Conservation (phyloP, 2,888 invertebrate genomes). For the Nudaria mundana region DNA sequence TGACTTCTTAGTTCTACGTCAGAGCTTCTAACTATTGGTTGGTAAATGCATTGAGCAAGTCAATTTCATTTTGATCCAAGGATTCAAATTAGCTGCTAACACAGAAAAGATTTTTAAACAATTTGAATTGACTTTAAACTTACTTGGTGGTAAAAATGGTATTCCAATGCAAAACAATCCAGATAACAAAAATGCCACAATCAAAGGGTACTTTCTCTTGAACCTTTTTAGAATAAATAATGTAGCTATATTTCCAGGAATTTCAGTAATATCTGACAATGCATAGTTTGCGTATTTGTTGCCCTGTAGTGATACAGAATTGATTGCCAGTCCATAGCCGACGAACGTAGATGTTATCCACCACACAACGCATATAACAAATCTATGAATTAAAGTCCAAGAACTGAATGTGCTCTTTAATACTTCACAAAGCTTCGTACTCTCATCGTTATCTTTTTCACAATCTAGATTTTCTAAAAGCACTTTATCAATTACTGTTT, state of each 20-base stretch:
- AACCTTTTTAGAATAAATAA: slow-evolving; percentile 77
- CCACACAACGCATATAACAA: slow-evolving; percentile 63
- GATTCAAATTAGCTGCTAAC: too few species aligned
- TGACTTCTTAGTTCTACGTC: too few species aligned
- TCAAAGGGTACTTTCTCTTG: slow-evolving; percentile 80
- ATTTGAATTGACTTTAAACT: too few species aligned
- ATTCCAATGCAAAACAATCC: slow-evolving; percentile 81
- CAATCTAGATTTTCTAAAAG: slow-evolving; percentile 38
- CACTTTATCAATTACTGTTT: slow-evolving; percentile 49
- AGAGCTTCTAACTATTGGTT: too few species aligned
- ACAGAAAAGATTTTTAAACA: too few species aligned
- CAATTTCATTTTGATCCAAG: too few species aligned
- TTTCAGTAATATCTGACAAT: slow-evolving; percentile 75
- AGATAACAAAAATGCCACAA: slow-evolving; percentile 76
- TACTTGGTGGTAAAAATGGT: slow-evolving; percentile 80
- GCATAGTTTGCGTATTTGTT: slow-evolving; percentile 89
- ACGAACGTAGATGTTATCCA: slow-evolving; percentile 87
- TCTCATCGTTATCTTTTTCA: slow-evolving; percentile 37
- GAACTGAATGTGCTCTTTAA: slow-evolving; percentile 59
- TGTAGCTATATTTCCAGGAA: slow-evolving; percentile 80
- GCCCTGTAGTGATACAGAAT: slow-evolving; percentile 87
- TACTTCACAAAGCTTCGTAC: slow-evolving; percentile 38
- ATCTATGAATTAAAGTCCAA: slow-evolving; percentile 48
- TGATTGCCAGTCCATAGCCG: slow-evolving; percentile 88
- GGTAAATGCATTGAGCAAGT: too few species aligned